Evolutionary conservation across 2,113 vertebrate species (phyloP).

Genomic region (Melanerpes formicivorus): DNA sequence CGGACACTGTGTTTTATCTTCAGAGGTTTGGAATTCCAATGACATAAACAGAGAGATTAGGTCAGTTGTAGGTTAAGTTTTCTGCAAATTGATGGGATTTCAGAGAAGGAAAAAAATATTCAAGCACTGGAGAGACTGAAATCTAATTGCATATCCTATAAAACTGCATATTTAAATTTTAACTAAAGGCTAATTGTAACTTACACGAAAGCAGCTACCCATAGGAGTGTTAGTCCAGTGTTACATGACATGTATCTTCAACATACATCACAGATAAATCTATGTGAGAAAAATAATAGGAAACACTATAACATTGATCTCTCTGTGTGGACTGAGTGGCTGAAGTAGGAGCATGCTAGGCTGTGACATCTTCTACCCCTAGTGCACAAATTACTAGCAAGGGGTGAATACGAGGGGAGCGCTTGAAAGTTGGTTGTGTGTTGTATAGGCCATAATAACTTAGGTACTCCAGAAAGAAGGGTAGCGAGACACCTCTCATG

Average conservation of each 20-base stretch:
- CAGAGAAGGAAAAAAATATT: constrained; percentile 8
- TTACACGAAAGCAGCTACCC: not conserved
- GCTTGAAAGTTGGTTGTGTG: not conserved
- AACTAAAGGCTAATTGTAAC: not conserved
- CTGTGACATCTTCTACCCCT: not conserved
- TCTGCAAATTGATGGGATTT: constrained; percentile 27
- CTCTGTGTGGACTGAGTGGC: not conserved
- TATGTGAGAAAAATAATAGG: not conserved
- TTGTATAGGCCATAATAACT: not conserved
- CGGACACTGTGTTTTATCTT: not conserved
- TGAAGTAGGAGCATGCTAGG: not conserved
- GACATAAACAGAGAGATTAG: constrained; percentile 29
- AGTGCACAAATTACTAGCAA: not conserved
- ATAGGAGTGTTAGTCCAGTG: not conserved
- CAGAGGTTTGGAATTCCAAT: constrained; percentile 43
- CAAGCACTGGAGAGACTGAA: not conserved
- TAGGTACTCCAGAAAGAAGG: not conserved
- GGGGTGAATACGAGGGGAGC: not conserved
- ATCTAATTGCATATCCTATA: not conserved
- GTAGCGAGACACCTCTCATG: not conserved
- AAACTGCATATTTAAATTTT: constrained; percentile 12
- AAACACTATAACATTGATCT: not conserved
- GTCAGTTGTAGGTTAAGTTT: constrained; percentile 10
- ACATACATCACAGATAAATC: not conserved
- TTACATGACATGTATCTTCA: not conserved